Evolutionary conservation across 2,113 vertebrate species (phyloP), one percentile per base, ranked within the genome.

Genomic region (Himantopus leucocephalus): DNA sequence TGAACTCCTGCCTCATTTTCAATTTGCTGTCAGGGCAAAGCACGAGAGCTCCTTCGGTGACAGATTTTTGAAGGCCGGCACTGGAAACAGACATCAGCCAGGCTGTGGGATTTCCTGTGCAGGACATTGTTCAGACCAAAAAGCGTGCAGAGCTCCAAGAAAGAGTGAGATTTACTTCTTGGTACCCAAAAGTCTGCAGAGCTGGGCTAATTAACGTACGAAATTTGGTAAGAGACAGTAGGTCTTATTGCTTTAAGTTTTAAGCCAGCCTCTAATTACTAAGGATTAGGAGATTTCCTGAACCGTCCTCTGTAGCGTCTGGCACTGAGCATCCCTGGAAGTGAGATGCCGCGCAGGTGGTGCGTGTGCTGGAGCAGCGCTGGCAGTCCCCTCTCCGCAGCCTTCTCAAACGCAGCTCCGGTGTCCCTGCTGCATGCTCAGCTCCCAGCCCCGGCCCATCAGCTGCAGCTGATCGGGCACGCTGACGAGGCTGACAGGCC

Each of bases 41-140:
- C 64, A 9, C 0, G 0, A 39, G 37, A 59, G 62, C n/a, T 75
- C 73, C 32, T 16, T 5, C 1, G 1, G 7, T 10, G 19, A 17
- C 37, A 6, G 24, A 4, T 14, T 56, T 77, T 34, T 47, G 35
- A 20, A 29, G 82, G 9, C 18, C 10, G 41, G 35, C 2, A 0
- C 48, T 20, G 47, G 60, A n/a, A 26, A 3, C 2, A 8, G 56
- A 17, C 30, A 79, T 62, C 19, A 64, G 73, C 56, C 30, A 12
- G 68, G 66, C 21, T 47, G 58, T 5, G 63, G 37, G 58, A 11
- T 88, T 71, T 45, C 24, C 63, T 5, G 20, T 12, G 30, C 64
- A 23, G 80, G 64, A 48, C 15, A 2, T 34, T 35, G 17, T 14
- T 80, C 47, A 41, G 39, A 11, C 24, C 34, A 24, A 50, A 82